Evolutionary conservation across 30 jellyfish, hydroid and myxozoan genomes (phyloP).

Genomic region (Aurelia sp.): DNA sequence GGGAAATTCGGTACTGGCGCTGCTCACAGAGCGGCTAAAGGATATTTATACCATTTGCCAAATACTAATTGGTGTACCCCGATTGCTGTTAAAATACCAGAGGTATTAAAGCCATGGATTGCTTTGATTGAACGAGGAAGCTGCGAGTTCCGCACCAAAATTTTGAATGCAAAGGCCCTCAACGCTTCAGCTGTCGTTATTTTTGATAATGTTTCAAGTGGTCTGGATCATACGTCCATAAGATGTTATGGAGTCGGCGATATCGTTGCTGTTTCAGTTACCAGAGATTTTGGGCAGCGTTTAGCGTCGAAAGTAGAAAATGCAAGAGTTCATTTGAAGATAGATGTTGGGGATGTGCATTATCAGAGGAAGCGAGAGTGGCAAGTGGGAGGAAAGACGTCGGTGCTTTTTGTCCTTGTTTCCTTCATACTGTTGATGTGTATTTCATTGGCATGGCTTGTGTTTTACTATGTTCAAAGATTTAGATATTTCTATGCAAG

Average conservation of each 20-base stretch:
- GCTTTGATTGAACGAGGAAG: conserved; percentile 84
- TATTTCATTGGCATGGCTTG: conserved; percentile 97
- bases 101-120: conserved; percentile 72
- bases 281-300: conserved; percentile 28
- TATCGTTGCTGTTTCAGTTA: conserved; percentile 72
- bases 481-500: conserved; percentile 88
- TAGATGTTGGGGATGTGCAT: conserved; percentile 65
- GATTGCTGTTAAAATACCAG: conserved; percentile 1
- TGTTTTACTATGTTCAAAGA: conserved; percentile 92
- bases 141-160: conserved; percentile 66
- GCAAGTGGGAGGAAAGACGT: conserved; percentile 90
- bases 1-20: conserved; percentile 75
- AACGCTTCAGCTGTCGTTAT: conserved; percentile 94
- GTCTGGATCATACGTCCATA: conserved; percentile 3
- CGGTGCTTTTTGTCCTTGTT: conserved; percentile 92
- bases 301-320: conserved; percentile 14
- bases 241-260: conserved; percentile 41
- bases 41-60: conserved; percentile 30
- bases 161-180: conserved; percentile 60
- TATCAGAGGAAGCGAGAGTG: conserved; percentile 54
- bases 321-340: conserved; percentile 10
- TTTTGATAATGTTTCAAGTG: conserved; percentile 49
- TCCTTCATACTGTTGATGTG: conserved; percentile 96
- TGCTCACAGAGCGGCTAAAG: conserved; percentile 31
- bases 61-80: conserved; percentile 67